phyloP scores from a whole-genome alignment of 2,113 vertebrate genomes.

The Cochlearius cochlearius region DNA sequence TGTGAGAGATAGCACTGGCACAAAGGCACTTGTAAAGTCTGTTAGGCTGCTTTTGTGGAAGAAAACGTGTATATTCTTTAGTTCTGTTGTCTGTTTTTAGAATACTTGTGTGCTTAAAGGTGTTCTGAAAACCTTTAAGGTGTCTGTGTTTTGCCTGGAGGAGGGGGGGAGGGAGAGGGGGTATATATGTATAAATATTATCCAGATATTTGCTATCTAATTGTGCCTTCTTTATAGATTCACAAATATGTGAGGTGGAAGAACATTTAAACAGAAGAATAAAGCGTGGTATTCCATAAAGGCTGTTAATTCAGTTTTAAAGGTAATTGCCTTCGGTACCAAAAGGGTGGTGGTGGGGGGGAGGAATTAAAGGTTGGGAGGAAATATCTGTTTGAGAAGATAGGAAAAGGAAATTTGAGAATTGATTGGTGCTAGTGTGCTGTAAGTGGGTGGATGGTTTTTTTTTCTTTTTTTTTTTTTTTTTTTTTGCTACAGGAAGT shows the following conservation, averaged over 20 bases:
- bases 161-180: too few species aligned
- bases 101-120: background rate
- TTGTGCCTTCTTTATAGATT: constrained; percentile 2
- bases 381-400: constrained; percentile 79
- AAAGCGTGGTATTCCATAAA: constrained; percentile 1
- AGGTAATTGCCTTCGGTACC: constrained; percentile 55
- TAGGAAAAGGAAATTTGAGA: constrained; percentile 84
- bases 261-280: background rate
- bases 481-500: constrained; percentile 93
- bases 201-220: constrained; percentile 5
- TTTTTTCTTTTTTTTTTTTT: constrained; percentile 29
- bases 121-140: background rate
- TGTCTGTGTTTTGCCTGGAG: background rate
- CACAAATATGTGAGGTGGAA: constrained; percentile 1
- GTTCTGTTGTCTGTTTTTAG: background rate
- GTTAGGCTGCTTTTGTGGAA: constrained; percentile 31
- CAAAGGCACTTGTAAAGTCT: constrained; percentile 48
- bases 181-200: background rate
- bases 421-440: constrained; percentile 93
- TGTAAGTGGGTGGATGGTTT: constrained; percentile 88
- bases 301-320: constrained; percentile 51
- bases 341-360: background rate
- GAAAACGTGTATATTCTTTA: background rate
- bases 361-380: constrained; percentile 70
- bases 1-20: constrained; percentile 4